Conservation (phyloP, 2,113 vertebrate genomes). For the Coracopsis vasa region DNA sequence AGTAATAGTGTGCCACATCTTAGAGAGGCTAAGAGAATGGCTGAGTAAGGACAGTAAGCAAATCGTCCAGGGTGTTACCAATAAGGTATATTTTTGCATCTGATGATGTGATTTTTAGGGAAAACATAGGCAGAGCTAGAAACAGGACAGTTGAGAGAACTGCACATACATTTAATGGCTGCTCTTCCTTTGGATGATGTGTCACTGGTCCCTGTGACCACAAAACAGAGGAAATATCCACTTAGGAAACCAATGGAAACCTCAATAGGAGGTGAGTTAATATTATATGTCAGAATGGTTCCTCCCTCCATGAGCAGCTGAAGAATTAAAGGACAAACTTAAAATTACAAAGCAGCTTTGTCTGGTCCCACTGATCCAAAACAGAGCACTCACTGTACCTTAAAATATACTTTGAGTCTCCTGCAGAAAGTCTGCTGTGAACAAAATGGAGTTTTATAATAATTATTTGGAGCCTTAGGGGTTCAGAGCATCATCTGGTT, state of each 20-base stretch:
- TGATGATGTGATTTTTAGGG: neutral
- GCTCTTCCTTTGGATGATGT: neutral
- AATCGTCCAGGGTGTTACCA: neutral
- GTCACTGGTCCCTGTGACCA: neutral
- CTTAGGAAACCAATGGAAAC: neutral
- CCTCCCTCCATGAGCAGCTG: rapidly evolving
- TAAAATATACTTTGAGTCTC: neutral
- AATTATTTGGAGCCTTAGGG: slow-evolving; percentile 3
- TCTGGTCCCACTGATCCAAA: neutral
- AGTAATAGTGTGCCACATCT: neutral
- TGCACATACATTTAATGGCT: neutral
- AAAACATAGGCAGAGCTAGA: neutral
- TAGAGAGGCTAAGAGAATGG: neutral
- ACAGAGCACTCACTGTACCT: neutral
- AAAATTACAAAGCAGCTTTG: neutral
- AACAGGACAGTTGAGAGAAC: neutral
- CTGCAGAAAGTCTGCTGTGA: slow-evolving; percentile 32
- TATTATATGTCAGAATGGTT: neutral
- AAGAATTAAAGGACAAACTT: neutral
- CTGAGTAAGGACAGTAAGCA: neutral
- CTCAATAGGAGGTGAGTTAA: neutral
- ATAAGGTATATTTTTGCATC: neutral
- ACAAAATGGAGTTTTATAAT: slow-evolving; percentile 24
- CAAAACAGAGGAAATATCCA: neutral
- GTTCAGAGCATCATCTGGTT: slow-evolving; percentile 3